These are phyloP conservation scores for Augochlorella aurata DNA, from an alignment of 2,888 invertebrate species.

Conservation along the genomic window DNA sequence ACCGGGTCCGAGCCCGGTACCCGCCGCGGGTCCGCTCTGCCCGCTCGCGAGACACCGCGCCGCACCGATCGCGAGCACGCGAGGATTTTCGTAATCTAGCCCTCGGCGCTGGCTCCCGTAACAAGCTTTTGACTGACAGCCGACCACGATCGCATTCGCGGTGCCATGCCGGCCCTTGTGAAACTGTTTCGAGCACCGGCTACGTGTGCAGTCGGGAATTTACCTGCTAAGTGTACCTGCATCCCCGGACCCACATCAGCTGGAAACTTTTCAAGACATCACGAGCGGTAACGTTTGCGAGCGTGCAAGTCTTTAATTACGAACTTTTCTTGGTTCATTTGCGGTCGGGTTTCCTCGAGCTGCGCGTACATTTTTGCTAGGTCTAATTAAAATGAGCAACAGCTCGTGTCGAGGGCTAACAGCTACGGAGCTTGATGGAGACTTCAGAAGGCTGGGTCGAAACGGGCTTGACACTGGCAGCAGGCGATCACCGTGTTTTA, in stretches of 20 bases:
- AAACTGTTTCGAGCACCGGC: neutral
- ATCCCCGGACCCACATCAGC: neutral
- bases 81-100: constrained; percentile 38
- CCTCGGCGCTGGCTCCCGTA: constrained; percentile 30
- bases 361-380: neutral
- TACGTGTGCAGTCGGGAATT: constrained; percentile 10
- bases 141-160: constrained; percentile 25
- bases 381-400: constrained; percentile 3
- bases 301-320: neutral
- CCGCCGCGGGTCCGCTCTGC: neutral
- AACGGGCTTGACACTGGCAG: neutral
- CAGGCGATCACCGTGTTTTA: neutral
- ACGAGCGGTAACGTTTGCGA: neutral
- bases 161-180: constrained; percentile 10
- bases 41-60: neutral
- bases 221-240: constrained; percentile 2
- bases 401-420: neutral
- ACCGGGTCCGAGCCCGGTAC: neutral
- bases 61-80: constrained; percentile 5
- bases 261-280: neutral
- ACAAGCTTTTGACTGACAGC: constrained; percentile 45
- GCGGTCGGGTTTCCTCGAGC: neutral
- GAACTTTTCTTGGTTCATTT: neutral
- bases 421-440: neutral
- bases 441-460: neutral